These are phyloP conservation scores for Drosophila affinis DNA, from an alignment of 2,888 invertebrate species.

Conservation along the genomic window DNA sequence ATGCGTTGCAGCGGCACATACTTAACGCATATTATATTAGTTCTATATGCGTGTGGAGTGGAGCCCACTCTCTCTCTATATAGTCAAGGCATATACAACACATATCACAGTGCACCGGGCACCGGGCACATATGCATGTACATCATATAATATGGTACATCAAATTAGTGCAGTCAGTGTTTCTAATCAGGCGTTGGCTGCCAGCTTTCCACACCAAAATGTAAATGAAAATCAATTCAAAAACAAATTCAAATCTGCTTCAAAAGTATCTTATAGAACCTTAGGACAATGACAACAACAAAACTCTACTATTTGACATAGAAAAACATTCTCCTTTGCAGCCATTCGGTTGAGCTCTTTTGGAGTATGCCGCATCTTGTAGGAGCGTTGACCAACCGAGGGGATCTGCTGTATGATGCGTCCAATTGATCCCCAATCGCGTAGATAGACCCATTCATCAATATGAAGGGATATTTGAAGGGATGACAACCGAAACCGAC, in stretches of 20 bases:
- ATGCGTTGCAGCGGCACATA: conserved; percentile 31
- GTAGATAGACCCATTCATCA: too few relatives aligned
- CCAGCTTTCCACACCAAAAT: not conserved
- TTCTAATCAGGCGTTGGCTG: conserved; percentile 13
- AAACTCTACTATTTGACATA: not conserved
- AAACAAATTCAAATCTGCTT: conserved; percentile 8
- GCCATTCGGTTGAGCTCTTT: not conserved
- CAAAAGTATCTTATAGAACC: not conserved
- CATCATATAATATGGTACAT: conserved; percentile 1
- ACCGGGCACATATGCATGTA: not conserved
- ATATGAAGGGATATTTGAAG: too few relatives aligned
- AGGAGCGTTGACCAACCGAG: too few relatives aligned
- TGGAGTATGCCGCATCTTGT: too few relatives aligned
- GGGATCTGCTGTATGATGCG: too few relatives aligned
- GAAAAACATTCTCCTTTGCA: not conserved
- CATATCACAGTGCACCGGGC: conserved; percentile 5
- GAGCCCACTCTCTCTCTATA: not conserved
- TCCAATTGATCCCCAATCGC: too few relatives aligned
- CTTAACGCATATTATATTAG: conserved; percentile 49
- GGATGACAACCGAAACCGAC: too few relatives aligned
- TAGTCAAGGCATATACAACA: conserved; percentile 2
- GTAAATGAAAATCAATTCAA: not conserved
- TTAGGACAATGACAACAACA: too few relatives aligned
- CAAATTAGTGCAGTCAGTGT: conserved; percentile 15
- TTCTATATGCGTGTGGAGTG: not conserved